phyloP scores from a whole-genome alignment of 2,113 vertebrate species.

The Calypte anna region DNA sequence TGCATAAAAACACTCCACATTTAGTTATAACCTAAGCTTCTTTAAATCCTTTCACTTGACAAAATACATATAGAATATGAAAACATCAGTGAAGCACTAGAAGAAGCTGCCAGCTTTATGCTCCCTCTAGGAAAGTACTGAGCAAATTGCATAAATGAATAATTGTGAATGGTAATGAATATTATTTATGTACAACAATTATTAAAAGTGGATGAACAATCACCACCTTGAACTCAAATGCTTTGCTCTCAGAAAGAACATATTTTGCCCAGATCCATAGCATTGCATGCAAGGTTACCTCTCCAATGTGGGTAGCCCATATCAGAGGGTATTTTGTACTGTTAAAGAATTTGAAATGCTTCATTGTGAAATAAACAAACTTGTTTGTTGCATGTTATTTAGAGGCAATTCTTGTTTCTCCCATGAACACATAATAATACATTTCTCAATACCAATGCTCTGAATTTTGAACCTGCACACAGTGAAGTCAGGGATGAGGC shows the following conservation, averaged over 20 bases:
- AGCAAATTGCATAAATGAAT: conserved; percentile 66
- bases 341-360: background rate
- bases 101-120: conserved; percentile 20
- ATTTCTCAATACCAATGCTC: background rate
- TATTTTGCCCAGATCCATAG: conserved; percentile 3
- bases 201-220: conserved; percentile 46
- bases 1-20: background rate
- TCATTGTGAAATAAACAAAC: background rate
- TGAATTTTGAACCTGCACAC: background rate
- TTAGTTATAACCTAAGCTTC: conserved; percentile 6
- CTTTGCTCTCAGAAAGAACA: conserved; percentile 38
- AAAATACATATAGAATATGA: background rate
- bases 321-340: background rate
- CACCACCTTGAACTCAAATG: conserved; percentile 32
- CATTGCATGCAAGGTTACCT: background rate
- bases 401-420: background rate
- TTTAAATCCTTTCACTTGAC: conserved; percentile 22
- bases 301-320: background rate
- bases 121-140: conserved; percentile 45
- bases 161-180: conserved; percentile 36
- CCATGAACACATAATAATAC: background rate
- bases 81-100: background rate
- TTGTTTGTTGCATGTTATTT: background rate
- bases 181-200: conserved; percentile 65
- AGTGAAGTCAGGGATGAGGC: background rate